Evolutionary conservation across 2,113 vertebrate genomes (phyloP).

Genomic region (Cromileptes altivelis): DNA sequence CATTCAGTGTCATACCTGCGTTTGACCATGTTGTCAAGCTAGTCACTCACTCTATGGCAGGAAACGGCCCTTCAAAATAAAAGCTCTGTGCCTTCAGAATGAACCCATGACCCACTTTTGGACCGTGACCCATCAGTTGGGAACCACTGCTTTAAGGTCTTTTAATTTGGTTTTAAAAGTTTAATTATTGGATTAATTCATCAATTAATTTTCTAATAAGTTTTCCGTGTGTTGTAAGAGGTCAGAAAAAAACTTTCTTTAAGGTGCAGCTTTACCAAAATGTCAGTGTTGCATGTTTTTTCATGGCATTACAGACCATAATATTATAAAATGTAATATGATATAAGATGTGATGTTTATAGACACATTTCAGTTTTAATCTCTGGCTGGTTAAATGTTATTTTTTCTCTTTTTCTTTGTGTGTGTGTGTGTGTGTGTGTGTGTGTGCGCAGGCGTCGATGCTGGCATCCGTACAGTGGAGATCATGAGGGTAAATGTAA

Average conservation of each 20-base stretch:
- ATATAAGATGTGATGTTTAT: background rate
- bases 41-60: too few relatives aligned
- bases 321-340: background rate
- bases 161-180: background rate
- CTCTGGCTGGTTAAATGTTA: background rate
- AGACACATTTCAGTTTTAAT: background rate
- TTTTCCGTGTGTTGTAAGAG: background rate
- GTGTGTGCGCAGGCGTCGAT: conserved; percentile 79
- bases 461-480: conserved; percentile 89
- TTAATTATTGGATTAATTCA: background rate
- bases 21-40: too few relatives aligned
- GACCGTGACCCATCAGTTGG: too few relatives aligned
- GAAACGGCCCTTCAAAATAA: too few relatives aligned
- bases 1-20: too few relatives aligned
- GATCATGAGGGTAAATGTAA: conserved; percentile 87
- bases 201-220: too few relatives aligned
- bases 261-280: too few relatives aligned
- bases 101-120: too few relatives aligned
- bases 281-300: background rate
- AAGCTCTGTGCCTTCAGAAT: too few relatives aligned
- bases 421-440: background rate
- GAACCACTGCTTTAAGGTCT: too few relatives aligned
- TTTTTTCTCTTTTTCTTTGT: conserved; percentile 4
- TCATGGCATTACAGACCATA: background rate
- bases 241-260: background rate